phyloP scores from a whole-genome alignment of 37 sponge, comb jelly and placozoan species.

The Oscarella lobularis region DNA sequence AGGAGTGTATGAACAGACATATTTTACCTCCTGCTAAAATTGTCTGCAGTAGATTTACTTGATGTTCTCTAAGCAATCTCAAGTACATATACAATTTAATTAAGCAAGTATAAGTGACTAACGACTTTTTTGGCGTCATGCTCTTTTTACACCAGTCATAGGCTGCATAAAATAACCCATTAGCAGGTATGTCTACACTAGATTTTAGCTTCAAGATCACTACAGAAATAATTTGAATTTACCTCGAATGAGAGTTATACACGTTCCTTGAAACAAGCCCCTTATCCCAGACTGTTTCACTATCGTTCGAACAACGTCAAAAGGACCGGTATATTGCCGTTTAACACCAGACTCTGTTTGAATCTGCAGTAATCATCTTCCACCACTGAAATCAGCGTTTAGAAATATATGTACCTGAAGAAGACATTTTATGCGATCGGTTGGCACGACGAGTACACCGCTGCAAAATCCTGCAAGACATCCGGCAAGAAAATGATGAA shows the following conservation, averaged over 20 bases:
- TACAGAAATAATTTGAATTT: not conserved
- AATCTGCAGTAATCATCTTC: no score
- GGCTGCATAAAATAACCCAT: constrained; percentile 57
- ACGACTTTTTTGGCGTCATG: not conserved
- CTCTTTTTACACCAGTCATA: constrained; percentile 33
- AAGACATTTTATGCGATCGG: constrained; percentile 90
- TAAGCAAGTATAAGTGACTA: not conserved
- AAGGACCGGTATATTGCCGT: constrained; percentile 59
- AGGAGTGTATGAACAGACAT: not conserved
- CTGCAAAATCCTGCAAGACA: constrained; percentile 69
- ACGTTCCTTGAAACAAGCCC: constrained; percentile 63
- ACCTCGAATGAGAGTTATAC: constrained; percentile 83
- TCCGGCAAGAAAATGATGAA: no score
- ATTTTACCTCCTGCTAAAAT: constrained; percentile 53
- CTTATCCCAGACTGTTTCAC: constrained; percentile 67
- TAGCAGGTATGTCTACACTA: constrained; percentile 64
- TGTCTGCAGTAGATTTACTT: constrained; percentile 32
- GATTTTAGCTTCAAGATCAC: not conserved
- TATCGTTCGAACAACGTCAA: constrained; percentile 66
- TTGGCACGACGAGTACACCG: constrained; percentile 68
- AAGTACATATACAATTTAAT: not conserved
- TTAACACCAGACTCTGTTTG: constrained; percentile 16
- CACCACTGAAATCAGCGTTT: not conserved
- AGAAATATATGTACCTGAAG: constrained; percentile 68
- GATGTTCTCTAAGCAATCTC: constrained; percentile 7